A percentile compares a stretch with the other conserved stretches of the same genome.
Conservation (phyloP, 2,113 vertebrate genomes). For the Cheirogaleus medius region DNA sequence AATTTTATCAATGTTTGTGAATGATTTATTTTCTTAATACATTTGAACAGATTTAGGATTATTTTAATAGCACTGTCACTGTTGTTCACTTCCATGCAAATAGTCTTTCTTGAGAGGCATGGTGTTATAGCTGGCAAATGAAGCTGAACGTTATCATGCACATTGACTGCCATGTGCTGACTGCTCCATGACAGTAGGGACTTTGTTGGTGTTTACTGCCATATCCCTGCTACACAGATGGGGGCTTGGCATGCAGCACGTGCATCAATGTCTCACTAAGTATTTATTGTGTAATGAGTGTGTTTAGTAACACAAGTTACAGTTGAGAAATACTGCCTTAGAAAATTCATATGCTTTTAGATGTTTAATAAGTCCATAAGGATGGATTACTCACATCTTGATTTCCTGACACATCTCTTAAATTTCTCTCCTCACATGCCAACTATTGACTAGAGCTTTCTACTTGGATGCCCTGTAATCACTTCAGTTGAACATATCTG, state of each 20-base stretch:
- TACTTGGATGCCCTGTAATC: not conserved
- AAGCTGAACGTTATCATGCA: not conserved
- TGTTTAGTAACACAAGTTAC: not conserved
- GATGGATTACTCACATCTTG: conserved; percentile 18
- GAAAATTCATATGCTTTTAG: conserved; percentile 27
- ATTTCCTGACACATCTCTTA: conserved; percentile 42
- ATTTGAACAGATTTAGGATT: not conserved
- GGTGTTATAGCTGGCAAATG: not conserved
- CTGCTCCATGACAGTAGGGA: not conserved
- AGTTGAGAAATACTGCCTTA: conserved; percentile 21
- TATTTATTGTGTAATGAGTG: not conserved
- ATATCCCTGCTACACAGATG: not conserved
- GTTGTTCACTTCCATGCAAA: not conserved
- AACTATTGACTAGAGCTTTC: conserved; percentile 27
- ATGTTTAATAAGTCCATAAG: conserved; percentile 24
- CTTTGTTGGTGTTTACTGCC: not conserved
- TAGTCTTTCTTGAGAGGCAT: not conserved
- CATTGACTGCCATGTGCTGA: not conserved
- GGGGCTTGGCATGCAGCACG: not conserved
- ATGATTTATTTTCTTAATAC: not conserved
- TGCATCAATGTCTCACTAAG: not conserved
- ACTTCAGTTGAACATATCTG: conserved; percentile 40
- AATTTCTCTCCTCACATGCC: conserved; percentile 5
- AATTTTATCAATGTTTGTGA: not conserved
- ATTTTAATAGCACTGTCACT: not conserved